Evolutionary conservation across 2,113 vertebrate species (phyloP).

Genomic region (Chloebia gouldiae): DNA sequence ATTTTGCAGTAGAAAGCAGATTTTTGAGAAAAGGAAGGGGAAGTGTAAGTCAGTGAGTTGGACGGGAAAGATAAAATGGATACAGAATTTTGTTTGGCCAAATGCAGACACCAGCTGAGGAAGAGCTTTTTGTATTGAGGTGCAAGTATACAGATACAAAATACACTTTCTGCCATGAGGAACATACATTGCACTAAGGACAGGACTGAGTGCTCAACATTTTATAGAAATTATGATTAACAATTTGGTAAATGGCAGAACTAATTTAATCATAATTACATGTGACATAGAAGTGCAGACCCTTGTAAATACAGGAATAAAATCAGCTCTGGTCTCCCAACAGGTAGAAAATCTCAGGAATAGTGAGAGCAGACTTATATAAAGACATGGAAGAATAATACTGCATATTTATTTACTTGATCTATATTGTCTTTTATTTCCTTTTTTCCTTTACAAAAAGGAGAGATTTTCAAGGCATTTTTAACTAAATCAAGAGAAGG

Average conservation of each 20-base stretch:
- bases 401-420: background rate
- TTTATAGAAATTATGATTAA: background rate
- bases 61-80: background rate
- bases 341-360: background rate
- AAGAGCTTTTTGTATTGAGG: background rate
- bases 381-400: background rate
- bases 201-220: background rate
- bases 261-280: background rate
- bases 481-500: background rate
- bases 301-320: background rate
- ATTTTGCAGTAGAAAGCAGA: background rate
- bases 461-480: background rate
- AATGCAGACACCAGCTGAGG: background rate
- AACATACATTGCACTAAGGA: background rate
- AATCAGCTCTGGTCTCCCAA: background rate
- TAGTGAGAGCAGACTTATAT: background rate
- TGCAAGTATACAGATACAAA: background rate
- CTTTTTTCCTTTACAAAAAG: background rate
- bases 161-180: background rate
- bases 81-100: background rate
- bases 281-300: background rate
- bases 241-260: background rate
- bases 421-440: background rate
- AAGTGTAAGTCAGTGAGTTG: background rate
- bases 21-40: background rate